Evolutionary conservation across 2,888 invertebrate species (phyloP).

Genomic region (Carabus problematicus): DNA sequence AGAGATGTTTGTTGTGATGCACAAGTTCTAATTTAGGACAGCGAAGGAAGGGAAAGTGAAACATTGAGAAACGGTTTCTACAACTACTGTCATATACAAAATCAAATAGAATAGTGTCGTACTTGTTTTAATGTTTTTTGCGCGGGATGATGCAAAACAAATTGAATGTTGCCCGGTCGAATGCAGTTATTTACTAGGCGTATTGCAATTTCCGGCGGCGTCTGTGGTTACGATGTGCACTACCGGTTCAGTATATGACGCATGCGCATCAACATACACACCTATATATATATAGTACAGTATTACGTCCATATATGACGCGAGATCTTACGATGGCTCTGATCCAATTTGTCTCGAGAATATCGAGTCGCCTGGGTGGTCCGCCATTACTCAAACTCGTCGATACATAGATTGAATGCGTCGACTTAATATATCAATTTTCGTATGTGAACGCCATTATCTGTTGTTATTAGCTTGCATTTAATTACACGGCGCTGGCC

Average conservation of each 20-base stretch:
- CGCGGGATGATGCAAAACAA: background rate
- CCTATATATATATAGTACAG: background rate
- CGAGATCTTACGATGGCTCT: background rate
- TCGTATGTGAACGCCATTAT: slow-evolving; percentile 48
- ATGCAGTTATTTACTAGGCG: background rate
- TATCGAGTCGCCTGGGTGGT: slow-evolving; percentile 48
- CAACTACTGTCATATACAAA: no score
- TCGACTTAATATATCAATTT: slow-evolving; percentile 52
- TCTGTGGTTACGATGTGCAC: slow-evolving; percentile 23
- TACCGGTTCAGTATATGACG: slow-evolving; percentile 7
- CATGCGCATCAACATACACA: background rate
- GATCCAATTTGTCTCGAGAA: slow-evolving; percentile 2
- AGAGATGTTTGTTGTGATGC: no score
- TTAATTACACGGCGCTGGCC: slow-evolving; percentile 49
- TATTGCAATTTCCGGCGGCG: slow-evolving; percentile 37
- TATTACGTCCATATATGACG: no score
- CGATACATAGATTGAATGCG: slow-evolving; percentile 50
- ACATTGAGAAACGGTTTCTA: no score
- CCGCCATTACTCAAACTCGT: slow-evolving; percentile 48
- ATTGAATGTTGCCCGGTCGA: background rate
- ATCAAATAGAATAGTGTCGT: no score
- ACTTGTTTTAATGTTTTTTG: no score
- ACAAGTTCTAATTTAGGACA: no score
- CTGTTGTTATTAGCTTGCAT: slow-evolving; percentile 49
- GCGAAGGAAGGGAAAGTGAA: no score